Base-by-base conservation (phyloP, 1,140 invertebrate species). In the Drosophila nigromelanica region DNA sequence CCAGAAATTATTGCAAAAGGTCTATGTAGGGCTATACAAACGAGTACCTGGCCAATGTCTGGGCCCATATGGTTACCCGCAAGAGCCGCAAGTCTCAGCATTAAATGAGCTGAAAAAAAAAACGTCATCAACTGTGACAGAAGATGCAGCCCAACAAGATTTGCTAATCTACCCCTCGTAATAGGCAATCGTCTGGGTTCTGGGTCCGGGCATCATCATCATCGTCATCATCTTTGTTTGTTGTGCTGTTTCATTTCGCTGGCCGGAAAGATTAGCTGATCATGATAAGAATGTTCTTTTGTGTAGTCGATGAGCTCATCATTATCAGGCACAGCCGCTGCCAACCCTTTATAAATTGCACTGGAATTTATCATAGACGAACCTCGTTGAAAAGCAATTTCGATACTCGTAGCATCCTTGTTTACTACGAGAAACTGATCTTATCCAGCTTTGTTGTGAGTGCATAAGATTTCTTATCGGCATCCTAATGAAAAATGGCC, bases 261-360 rank as follows among this genome's bases (percentile, higher is more conserved):
- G 47, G 37, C 59, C 24, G 40, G 37, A 42, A 30, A 86, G 82
- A 87, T 86, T 78, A 86, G 82, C 62, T 69, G 68, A 87, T 82
- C 82, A 64, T 67, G 82, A 86, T 86, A 86, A 82, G 71, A 86
- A 50, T 76, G 70, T 85, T 87, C 78, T 73, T 78, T 86, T 86
- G 42, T 77, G 68, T 61, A 60, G 56, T 64, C 67, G 68, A 70
- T 87, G 82, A 86, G 82, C 82, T 87, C 82, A 87, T 79, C 67
- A 77, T 37, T 48, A 63, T 45, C 18, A 48, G 5, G 35, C 42
- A 30, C 59, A n/a, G 50, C 54, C 18, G 27, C 43, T 21, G 45
- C 12, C 56, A 83, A 85, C 80, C 80, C 73, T 85, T 85, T 80
- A 54, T 67, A 76, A 70, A 74, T 77, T 63, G 73, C 76, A 78